phyloP scores from a whole-genome alignment of 2,888 invertebrate genomes.

The Torymus auratus region DNA sequence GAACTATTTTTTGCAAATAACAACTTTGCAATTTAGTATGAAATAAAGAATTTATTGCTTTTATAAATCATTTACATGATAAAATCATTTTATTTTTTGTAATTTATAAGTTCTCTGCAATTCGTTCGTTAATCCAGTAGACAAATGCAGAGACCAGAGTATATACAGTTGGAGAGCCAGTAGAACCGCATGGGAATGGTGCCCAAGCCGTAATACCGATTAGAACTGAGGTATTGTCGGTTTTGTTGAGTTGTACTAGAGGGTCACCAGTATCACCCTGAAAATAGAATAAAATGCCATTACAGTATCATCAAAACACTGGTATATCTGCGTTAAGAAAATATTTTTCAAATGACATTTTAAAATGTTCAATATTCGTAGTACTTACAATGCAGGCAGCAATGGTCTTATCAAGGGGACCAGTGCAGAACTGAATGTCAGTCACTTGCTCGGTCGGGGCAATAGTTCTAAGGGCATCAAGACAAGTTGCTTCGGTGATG shows the following conservation, averaged over 20 bases:
- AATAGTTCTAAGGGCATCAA: slow-evolving; percentile 55
- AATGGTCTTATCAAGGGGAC: slow-evolving; percentile 58
- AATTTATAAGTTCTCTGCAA: slow-evolving; percentile 23
- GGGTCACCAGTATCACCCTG: slow-evolving; percentile 39
- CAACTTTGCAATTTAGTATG: no score
- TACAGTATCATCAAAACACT: no score
- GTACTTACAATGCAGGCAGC: slow-evolving; percentile 51
- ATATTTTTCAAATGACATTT: background rate
- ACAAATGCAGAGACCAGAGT: slow-evolving; percentile 32
- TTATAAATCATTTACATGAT: background rate
- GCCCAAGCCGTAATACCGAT: slow-evolving; percentile 45
- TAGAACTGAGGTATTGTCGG: background rate
- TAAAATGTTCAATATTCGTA: background rate
- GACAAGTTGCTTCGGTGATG: slow-evolving; percentile 65
- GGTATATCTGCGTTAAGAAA: background rate
- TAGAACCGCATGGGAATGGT: slow-evolving; percentile 24
- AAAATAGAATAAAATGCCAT: background rate
- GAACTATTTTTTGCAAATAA: no score
- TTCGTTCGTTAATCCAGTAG: slow-evolving; percentile 42
- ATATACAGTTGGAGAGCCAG: slow-evolving; percentile 37
- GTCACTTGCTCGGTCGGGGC: slow-evolving; percentile 62
- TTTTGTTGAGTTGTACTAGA: slow-evolving; percentile 14
- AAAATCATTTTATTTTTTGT: background rate
- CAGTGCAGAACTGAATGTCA: slow-evolving; percentile 65
- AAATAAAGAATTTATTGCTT: background rate